These are phyloP conservation scores for Lepidurus arcticus DNA, from an alignment of 1,140 invertebrate genomes.

Conservation along the genomic window DNA sequence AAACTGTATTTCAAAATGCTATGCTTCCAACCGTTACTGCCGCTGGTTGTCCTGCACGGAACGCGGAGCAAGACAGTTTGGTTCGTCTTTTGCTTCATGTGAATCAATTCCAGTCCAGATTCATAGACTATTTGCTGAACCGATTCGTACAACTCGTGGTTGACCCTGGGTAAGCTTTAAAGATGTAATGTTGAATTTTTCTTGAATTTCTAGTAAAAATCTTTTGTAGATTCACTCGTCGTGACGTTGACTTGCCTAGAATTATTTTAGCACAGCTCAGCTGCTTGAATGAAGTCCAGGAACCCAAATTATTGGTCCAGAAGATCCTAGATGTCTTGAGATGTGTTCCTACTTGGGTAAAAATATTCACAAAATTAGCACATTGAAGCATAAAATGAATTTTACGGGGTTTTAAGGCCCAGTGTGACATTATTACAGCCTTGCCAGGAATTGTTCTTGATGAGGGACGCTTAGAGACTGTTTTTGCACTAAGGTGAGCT, in stretches of 20 bases:
- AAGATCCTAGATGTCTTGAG: slow-evolving; percentile 26
- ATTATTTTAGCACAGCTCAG: slow-evolving; percentile 29
- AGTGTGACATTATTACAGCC: slow-evolving; percentile 16
- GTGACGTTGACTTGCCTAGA: slow-evolving; percentile 30
- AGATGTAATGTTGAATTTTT: neutral
- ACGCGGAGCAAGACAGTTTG: slow-evolving; percentile 33
- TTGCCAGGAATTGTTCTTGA: slow-evolving; percentile 26
- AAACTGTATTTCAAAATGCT: neutral
- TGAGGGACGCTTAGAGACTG: slow-evolving; percentile 8
- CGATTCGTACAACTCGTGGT: slow-evolving; percentile 22
- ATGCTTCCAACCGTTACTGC: neutral
- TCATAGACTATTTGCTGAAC: slow-evolving; percentile 23
- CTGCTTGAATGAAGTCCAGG: slow-evolving; percentile 26
- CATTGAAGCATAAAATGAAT: neutral
- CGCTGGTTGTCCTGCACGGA: neutral
- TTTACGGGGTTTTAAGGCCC: slow-evolving; percentile 28
- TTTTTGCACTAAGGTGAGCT: neutral
- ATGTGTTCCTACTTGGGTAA: slow-evolving; percentile 11
- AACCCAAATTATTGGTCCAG: slow-evolving; percentile 7
- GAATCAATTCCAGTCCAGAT: slow-evolving; percentile 26
- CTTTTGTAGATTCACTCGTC: neutral
- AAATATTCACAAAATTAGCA: neutral
- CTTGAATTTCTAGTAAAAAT: neutral
- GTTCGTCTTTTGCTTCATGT: slow-evolving; percentile 31
- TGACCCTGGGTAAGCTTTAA: neutral